Base-by-base conservation (phyloP, 2,888 invertebrate species). In the Rhorus exstirpatorius region DNA sequence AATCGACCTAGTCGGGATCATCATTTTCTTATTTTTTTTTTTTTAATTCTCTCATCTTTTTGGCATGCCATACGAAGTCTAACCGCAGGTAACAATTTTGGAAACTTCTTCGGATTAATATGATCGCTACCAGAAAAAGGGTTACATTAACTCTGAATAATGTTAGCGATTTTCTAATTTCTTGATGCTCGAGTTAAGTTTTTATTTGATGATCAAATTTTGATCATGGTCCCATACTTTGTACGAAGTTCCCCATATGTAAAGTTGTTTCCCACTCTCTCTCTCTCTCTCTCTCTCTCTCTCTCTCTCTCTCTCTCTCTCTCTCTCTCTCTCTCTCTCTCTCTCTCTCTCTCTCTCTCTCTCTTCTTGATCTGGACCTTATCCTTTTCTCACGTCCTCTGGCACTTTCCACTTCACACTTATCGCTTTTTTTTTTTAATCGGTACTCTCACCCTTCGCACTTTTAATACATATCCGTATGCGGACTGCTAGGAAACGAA, bases 371-470 rank as follows among this genome's bases (percentile, higher is more conserved):
- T 63, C 7, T 19, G 17, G 31, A 61, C 53, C 41, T 35, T 41
- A 46, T 68, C 21, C 12, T 44, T 70, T 53, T 61, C 61, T 61
- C 61, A 72, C 72, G 72, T 61, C 38, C 51, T 51, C 60, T 10
- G 60, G 67, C 58, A 65, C 58, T 76, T 61, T 7, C 60, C 49
- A 60, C 58, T 76, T 61, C 10, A 19, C 67, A 58, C 81, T 74
- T 78, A 68, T 77, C 77, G 38, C 60, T 44, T 10, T 44, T 46
- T 58, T 31, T 7, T 63, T 63, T 26, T 8, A 51, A 38, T 61
- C 17, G 10, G 26, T 44, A 17, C 58, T 41, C 10, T n/a, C 19
- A 35, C 21, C 35, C 35, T 60, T 60, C 21, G 10, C 14, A 53
- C 44, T 68, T 58, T 68, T 58, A 6, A 46, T 31, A 31, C 31